Percentiles rank a stretch among this genome's conserved stretches.
phyloP scores from a whole-genome alignment of 2,797 vertebrate genomes.

The Amphiprion clarkii region DNA sequence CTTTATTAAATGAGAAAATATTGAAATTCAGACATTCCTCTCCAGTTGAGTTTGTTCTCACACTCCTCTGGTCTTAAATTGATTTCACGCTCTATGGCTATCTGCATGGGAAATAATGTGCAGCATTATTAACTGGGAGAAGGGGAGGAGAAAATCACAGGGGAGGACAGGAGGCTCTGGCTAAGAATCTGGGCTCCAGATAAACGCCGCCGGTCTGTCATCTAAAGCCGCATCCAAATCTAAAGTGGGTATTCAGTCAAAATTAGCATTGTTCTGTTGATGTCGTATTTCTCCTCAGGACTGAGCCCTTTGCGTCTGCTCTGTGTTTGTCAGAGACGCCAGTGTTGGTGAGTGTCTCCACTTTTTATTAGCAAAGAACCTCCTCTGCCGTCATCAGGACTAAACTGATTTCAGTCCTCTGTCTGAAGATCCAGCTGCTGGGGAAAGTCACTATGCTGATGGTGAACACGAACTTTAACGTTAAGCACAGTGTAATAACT shows the following conservation, averaged over 20 bases:
- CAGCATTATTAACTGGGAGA: slow-evolving; percentile 76
- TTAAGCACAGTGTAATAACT: neutral
- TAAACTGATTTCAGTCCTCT: slow-evolving; percentile 39
- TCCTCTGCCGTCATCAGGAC: slow-evolving; percentile 23
- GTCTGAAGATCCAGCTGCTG: slow-evolving; percentile 2
- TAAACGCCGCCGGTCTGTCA: slow-evolving; percentile 59
- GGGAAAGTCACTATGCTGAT: slow-evolving; percentile 12
- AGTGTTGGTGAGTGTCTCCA: slow-evolving; percentile 3
- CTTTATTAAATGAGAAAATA: slow-evolving; percentile 78
- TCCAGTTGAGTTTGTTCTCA: slow-evolving; percentile 74
- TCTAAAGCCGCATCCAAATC: slow-evolving; percentile 42
- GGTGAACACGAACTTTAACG: slow-evolving; percentile 1
- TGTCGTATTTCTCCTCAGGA: slow-evolving; percentile 4
- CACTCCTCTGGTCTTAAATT: slow-evolving; percentile 78
- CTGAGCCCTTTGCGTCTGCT: slow-evolving; percentile 6
- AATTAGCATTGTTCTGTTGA: slow-evolving; percentile 42
- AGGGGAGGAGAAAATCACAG: slow-evolving; percentile 62
- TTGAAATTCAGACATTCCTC: slow-evolving; percentile 76
- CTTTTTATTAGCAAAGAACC: slow-evolving; percentile 6
- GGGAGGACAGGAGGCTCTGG: slow-evolving; percentile 67
- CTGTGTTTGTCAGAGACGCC: slow-evolving; percentile 17
- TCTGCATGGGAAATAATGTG: slow-evolving; percentile 81
- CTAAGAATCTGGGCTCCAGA: slow-evolving; percentile 48
- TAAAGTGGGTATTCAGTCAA: slow-evolving; percentile 47
- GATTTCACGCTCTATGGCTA: slow-evolving; percentile 81